phyloP scores from a whole-genome alignment of 2,797 vertebrate genomes.

The Decapterus maruadsi region DNA sequence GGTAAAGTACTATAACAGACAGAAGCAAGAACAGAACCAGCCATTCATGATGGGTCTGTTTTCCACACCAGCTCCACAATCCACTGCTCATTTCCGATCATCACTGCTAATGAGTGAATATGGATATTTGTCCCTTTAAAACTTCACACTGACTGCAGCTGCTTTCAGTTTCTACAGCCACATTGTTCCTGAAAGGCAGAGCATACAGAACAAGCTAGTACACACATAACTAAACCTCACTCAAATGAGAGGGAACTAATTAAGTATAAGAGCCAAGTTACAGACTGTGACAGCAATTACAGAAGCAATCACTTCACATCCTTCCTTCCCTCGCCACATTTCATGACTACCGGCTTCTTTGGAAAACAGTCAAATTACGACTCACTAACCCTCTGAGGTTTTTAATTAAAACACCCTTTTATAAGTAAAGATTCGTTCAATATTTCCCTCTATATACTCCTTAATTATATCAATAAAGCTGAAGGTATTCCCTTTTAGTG shows the following conservation, averaged over 20 bases:
- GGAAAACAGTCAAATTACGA: constrained; percentile 81
- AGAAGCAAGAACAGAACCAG: constrained; percentile 2
- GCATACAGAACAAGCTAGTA: constrained; percentile 16
- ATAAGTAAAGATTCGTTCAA: constrained; percentile 70
- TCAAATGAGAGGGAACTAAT: constrained; percentile 72
- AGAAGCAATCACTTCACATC: constrained; percentile 78
- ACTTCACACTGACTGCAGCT: constrained; percentile 6
- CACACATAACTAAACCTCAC: constrained; percentile 55
- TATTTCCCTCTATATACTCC: constrained; percentile 75
- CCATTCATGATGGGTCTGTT: constrained; percentile 4
- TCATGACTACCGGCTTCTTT: constrained; percentile 75
- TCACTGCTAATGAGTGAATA: constrained; percentile 22
- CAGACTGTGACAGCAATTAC: constrained; percentile 81
- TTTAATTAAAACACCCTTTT: constrained; percentile 78
- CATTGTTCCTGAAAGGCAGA: constrained; percentile 38
- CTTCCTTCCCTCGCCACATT: constrained; percentile 80
- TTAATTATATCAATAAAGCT: constrained; percentile 77
- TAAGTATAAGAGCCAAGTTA: constrained; percentile 69
- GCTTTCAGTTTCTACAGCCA: constrained; percentile 28
- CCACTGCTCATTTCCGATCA: constrained; percentile 31
- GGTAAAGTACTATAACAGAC: constrained; percentile 13
- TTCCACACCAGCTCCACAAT: constrained; percentile 21
- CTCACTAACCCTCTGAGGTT: constrained; percentile 81
- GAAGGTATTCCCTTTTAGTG: constrained; percentile 55
- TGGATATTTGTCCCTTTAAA: constrained; percentile 5